These are phyloP conservation scores for Brachyptera risi DNA, from an alignment of 2,888 invertebrate species.

Conservation along the genomic window DNA sequence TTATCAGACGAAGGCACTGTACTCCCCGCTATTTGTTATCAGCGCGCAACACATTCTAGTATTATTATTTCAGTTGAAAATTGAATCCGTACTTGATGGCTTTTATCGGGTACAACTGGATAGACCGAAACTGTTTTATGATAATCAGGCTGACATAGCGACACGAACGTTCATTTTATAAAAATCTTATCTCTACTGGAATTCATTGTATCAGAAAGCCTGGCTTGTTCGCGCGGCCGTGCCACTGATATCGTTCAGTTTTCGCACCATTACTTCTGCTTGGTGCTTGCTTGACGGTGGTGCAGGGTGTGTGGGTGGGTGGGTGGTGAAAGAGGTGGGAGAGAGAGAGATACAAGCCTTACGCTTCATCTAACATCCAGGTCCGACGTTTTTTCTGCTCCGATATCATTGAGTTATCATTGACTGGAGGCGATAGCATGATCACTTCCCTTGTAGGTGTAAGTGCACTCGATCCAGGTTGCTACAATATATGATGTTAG, in stretches of 20 bases:
- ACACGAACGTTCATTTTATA: constrained; percentile 28
- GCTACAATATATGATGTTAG: no score
- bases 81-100: no score
- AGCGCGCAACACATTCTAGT: constrained; percentile 37
- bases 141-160: constrained; percentile 21
- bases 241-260: constrained; percentile 29
- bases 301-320: neutral
- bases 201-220: constrained; percentile 31
- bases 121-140: constrained; percentile 15
- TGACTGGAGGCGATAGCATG: no score
- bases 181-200: constrained; percentile 28
- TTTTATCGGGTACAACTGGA: constrained; percentile 9
- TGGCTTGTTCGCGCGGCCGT: neutral
- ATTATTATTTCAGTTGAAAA: no score
- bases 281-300: constrained; percentile 7
- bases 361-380: constrained; percentile 28
- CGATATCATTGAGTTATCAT: no score
- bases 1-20: constrained; percentile 43
- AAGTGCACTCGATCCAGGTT: no score
- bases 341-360: constrained; percentile 20
- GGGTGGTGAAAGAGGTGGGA: neutral
- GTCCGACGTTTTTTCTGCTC: constrained; percentile 21
- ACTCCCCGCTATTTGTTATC: constrained; percentile 44
- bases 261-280: constrained; percentile 32
- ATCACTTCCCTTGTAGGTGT: no score